Evolutionary conservation across 2,888 invertebrate species (phyloP).

Genomic region (Drosophila mercatorum): DNA sequence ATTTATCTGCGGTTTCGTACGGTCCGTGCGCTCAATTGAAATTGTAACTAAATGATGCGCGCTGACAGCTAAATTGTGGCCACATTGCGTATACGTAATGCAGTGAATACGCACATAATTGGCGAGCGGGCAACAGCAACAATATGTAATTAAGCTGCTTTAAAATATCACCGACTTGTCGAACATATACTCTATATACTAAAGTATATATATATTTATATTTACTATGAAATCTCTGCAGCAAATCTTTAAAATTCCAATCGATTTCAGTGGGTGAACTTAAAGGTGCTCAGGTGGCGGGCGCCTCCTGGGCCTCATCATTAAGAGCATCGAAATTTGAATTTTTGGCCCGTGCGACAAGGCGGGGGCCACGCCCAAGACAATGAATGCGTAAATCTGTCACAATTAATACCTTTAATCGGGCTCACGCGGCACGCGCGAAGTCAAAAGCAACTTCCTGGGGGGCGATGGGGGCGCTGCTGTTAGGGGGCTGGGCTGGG

Average conservation of each 20-base stretch:
- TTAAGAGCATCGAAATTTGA: constrained; percentile 28
- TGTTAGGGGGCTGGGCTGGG: not conserved
- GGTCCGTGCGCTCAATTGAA: not conserved
- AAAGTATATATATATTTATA: not conserved
- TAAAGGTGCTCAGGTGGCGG: constrained; percentile 29
- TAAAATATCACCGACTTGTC: not conserved
- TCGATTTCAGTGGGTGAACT: constrained; percentile 27
- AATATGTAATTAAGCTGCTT: constrained; percentile 4
- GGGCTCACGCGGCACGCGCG: constrained; percentile 46
- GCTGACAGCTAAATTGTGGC: constrained; percentile 10
- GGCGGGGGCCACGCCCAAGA: constrained; percentile 18
- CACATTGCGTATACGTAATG: constrained; percentile 26
- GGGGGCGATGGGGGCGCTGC: too few relatives aligned
- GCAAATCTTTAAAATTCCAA: not conserved
- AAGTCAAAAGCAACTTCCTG: constrained; percentile 33
- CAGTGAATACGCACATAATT: not conserved
- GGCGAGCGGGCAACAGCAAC: not conserved
- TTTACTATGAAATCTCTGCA: too few relatives aligned
- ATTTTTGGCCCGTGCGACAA: not conserved
- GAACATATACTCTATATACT: not conserved
- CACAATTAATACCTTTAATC: constrained; percentile 72
- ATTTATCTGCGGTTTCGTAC: constrained; percentile 16
- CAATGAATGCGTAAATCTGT: constrained; percentile 71
- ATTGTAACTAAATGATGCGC: constrained; percentile 28
- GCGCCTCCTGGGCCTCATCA: constrained; percentile 33